These are phyloP conservation scores for Choreutis nemorana DNA, from an alignment of 2,888 invertebrate species.

Conservation along the genomic window DNA sequence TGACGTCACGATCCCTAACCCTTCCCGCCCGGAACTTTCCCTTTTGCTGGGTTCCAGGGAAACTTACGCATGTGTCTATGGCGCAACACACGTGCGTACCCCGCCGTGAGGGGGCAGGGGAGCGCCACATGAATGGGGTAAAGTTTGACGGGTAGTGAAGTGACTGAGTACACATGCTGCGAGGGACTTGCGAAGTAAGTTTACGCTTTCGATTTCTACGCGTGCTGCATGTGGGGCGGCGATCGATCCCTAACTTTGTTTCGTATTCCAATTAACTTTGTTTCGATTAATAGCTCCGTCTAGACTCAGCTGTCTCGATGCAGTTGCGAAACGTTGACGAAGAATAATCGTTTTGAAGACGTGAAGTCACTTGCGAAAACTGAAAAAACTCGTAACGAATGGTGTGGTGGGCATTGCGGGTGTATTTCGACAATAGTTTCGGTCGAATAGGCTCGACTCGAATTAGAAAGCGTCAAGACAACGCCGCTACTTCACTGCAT, in stretches of 20 bases:
- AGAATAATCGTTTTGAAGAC: no score
- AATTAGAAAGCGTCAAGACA: slow-evolving; percentile 61
- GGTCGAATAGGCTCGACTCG: slow-evolving; percentile 50
- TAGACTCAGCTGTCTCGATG: background rate
- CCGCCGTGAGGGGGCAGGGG: slow-evolving; percentile 37
- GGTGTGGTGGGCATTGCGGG: slow-evolving; percentile 23
- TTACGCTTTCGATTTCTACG: slow-evolving; percentile 54
- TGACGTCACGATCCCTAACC: slow-evolving; percentile 12
- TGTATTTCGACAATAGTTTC: slow-evolving; percentile 60
- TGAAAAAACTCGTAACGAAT: no score
- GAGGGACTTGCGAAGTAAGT: slow-evolving; percentile 53
- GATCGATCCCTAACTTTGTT: slow-evolving; percentile 44
- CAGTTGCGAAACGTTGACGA: slow-evolving; percentile 30
- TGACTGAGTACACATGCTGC: slow-evolving; percentile 42
- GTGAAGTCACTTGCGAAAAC: slow-evolving; percentile 34
- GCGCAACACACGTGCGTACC: slow-evolving; percentile 47
- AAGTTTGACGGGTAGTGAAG: slow-evolving; percentile 47
- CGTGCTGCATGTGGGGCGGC: slow-evolving; percentile 52
- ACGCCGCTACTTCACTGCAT: slow-evolving; percentile 23
- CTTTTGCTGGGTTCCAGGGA: slow-evolving; percentile 23
- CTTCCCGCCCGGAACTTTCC: slow-evolving; percentile 16
- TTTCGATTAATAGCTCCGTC: slow-evolving; percentile 7
- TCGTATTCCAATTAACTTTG: slow-evolving; percentile 21
- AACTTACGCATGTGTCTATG: slow-evolving; percentile 41
- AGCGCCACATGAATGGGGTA: slow-evolving; percentile 42